These are phyloP conservation scores for Pollimyrus isidori DNA, from an alignment of 2,113 vertebrate species.

Conservation along the genomic window DNA sequence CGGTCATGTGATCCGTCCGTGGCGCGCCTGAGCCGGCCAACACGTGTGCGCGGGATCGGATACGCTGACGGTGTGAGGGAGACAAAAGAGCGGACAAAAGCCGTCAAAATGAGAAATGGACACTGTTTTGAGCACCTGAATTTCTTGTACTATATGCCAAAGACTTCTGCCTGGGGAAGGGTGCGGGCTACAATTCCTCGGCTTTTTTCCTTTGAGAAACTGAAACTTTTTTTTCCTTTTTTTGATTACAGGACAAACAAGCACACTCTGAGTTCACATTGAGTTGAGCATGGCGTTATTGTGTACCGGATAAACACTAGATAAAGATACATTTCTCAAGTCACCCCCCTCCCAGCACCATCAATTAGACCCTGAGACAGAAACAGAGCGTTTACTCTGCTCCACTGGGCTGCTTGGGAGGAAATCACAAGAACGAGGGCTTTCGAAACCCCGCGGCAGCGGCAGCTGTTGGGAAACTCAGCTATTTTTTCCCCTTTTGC, in stretches of 20 bases:
- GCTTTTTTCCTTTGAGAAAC: not conserved
- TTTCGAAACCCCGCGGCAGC: conserved; percentile 62
- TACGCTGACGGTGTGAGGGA: not conserved
- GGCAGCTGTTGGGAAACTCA: conserved; percentile 65
- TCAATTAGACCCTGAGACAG: conserved; percentile 20
- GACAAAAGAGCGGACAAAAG: not conserved
- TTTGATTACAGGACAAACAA: not conserved
- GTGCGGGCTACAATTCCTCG: not conserved
- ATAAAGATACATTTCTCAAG: not conserved
- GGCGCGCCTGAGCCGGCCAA: not conserved
- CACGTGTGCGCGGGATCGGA: not conserved
- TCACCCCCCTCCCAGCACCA: not conserved
- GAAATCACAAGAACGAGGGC: conserved; percentile 66
- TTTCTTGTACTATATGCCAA: not conserved
- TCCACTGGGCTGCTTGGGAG: conserved; percentile 54
- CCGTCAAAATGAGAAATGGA: not conserved
- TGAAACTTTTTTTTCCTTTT: not conserved
- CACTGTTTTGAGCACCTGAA: not conserved
- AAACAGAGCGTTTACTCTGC: conserved; percentile 29
- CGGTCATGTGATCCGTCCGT: not conserved
- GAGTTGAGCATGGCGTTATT: not conserved
- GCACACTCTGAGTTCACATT: not conserved
- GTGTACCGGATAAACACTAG: conserved; percentile 7
- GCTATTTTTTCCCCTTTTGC: conserved; percentile 35
- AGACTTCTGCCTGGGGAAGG: not conserved